phyloP scores from a whole-genome alignment of 2,888 invertebrate genomes.

The Athrips mouffetella region DNA sequence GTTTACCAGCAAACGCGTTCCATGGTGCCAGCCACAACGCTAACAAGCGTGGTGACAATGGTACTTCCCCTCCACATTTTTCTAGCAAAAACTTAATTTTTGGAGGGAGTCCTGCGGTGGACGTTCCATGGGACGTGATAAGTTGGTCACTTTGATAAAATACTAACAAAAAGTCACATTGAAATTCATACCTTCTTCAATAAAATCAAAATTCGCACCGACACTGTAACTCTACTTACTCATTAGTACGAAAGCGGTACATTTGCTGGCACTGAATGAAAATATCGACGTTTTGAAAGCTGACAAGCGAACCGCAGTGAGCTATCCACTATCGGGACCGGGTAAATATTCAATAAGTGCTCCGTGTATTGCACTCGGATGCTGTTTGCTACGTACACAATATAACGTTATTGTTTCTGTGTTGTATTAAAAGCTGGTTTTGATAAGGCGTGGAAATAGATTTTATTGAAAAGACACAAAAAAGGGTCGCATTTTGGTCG shows the following conservation, averaged over 20 bases:
- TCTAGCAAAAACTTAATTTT: too few species aligned
- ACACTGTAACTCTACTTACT: background rate
- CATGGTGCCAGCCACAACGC: too few species aligned
- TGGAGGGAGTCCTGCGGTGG: too few species aligned
- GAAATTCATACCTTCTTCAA: background rate
- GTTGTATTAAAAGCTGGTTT: constrained; percentile 41
- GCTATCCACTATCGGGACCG: constrained; percentile 8
- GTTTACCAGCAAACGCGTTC: too few species aligned
- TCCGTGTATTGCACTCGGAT: constrained; percentile 48
- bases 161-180: too few species aligned
- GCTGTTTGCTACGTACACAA: constrained; percentile 61
- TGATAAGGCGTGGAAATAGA: background rate
- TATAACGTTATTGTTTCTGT: constrained; percentile 58
- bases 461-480: background rate
- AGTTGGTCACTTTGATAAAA: too few species aligned
- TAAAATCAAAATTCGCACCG: background rate
- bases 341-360: constrained; percentile 46
- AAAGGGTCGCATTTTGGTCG: background rate
- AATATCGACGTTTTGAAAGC: constrained; percentile 7
- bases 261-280: background rate
- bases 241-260: background rate
- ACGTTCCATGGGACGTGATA: too few species aligned
- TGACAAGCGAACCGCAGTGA: constrained; percentile 12
- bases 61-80: too few species aligned
- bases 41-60: too few species aligned